phyloP scores from a whole-genome alignment of 2,113 vertebrate species.

The Microtus pennsylvanicus region DNA sequence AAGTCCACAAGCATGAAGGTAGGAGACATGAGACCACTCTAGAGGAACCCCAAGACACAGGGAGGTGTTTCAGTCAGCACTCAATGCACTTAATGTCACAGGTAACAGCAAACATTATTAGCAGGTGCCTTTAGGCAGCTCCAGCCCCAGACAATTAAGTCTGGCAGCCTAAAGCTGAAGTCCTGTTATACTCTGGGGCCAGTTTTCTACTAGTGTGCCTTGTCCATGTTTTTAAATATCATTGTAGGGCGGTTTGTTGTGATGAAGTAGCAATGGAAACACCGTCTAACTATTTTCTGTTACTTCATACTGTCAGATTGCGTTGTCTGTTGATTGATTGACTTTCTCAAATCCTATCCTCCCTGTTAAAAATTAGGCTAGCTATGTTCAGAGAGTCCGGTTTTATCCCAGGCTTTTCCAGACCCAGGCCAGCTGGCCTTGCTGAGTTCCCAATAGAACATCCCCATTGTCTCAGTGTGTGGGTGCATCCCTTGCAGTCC shows the following conservation, averaged over 20 bases:
- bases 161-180: not conserved
- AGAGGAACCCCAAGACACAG: not conserved
- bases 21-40: not conserved
- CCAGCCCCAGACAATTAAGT: not conserved
- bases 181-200: not conserved
- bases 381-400: too few species aligned
- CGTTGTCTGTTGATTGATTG: not conserved
- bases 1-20: not conserved
- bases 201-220: too few species aligned
- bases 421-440: too few species aligned
- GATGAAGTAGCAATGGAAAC: not conserved
- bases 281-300: not conserved
- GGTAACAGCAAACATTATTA: not conserved
- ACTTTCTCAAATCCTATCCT: not conserved
- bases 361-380: too few species aligned
- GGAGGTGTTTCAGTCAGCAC: not conserved
- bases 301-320: not conserved
- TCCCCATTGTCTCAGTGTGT: too few species aligned
- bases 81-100: not conserved
- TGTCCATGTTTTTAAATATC: not conserved
- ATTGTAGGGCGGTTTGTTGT: not conserved
- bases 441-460: too few species aligned
- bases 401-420: too few species aligned
- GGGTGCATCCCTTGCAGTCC: too few species aligned
- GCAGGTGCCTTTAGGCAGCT: not conserved